A percentile compares a stretch with the other conserved stretches of the same genome.
These are phyloP conservation scores for Syngnathus floridae DNA, from an alignment of 2,113 vertebrate genomes.

Conservation along the genomic window DNA sequence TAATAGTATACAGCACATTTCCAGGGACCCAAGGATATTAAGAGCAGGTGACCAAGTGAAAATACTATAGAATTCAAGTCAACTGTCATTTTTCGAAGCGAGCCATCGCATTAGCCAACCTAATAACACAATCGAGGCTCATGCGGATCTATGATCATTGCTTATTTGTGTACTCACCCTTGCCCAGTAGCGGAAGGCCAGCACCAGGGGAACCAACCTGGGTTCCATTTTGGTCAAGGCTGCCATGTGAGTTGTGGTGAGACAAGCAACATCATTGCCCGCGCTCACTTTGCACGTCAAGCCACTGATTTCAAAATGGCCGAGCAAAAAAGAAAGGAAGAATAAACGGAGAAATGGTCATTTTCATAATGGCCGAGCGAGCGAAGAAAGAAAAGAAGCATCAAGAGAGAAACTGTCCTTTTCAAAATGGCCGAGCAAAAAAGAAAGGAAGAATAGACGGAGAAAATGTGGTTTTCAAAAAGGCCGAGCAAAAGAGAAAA, in stretches of 20 bases:
- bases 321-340: too few relatives aligned
- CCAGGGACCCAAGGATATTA: neutral
- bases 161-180: constrained; percentile 70
- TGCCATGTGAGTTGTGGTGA: constrained; percentile 92
- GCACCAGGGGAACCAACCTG: constrained; percentile 84
- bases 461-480: too few relatives aligned
- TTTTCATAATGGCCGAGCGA: too few relatives aligned
- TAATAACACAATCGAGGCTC: neutral
- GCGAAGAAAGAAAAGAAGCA: too few relatives aligned
- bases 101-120: neutral
- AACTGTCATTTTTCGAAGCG: neutral
- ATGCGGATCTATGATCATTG: neutral
- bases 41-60: neutral
- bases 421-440: too few relatives aligned
- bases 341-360: too few relatives aligned
- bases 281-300: constrained; percentile 94
- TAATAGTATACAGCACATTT: neutral
- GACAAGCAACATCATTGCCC: constrained; percentile 93
- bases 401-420: too few relatives aligned
- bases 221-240: constrained; percentile 86
- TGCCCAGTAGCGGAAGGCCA: constrained; percentile 96
- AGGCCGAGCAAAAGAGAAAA: too few relatives aligned
- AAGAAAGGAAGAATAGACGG: too few relatives aligned
- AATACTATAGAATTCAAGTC: neutral
- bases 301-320: constrained; percentile 65